phyloP scores from a whole-genome alignment of 2,888 invertebrate species.

The Drosophila subquinaria region DNA sequence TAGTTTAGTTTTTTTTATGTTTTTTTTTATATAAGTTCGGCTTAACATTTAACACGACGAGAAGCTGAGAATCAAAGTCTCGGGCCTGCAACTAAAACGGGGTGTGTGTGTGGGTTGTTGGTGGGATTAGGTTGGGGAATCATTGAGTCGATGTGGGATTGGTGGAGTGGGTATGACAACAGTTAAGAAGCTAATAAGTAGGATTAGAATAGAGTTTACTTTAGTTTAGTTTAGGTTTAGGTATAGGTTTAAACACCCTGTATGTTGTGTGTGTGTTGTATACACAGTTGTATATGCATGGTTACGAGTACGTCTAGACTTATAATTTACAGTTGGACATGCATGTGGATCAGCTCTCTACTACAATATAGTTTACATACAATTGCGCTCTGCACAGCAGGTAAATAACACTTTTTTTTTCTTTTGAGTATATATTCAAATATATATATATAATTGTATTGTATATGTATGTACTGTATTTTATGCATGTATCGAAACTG shows the following conservation, averaged over 20 bases:
- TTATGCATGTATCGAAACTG: slow-evolving; percentile 42
- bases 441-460: slow-evolving; percentile 48
- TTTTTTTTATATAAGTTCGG: slow-evolving; percentile 57
- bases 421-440: slow-evolving; percentile 74
- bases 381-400: slow-evolving; percentile 83
- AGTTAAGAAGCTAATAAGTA: slow-evolving; percentile 73
- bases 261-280: slow-evolving; percentile 63
- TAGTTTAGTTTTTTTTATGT: slow-evolving; percentile 16
- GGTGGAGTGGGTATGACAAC: slow-evolving; percentile 52
- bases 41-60: slow-evolving; percentile 80
- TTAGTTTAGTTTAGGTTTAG: slow-evolving; percentile 50
- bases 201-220: slow-evolving; percentile 65
- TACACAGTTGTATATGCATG: slow-evolving; percentile 41
- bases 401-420: slow-evolving; percentile 74
- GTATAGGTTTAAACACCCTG: slow-evolving; percentile 74
- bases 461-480: slow-evolving; percentile 33
- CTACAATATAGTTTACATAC: slow-evolving; percentile 76
- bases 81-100: slow-evolving; percentile 56
- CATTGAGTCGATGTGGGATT: neutral
- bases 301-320: slow-evolving; percentile 70
- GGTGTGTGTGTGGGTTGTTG: slow-evolving; percentile 1
- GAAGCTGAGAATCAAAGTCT: slow-evolving; percentile 66
- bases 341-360: slow-evolving; percentile 79
- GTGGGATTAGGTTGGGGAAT: slow-evolving; percentile 1
- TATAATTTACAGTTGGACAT: slow-evolving; percentile 83